Conservation (phyloP, 2,113 vertebrate species). For the Oxygymnocypris stewartii region DNA sequence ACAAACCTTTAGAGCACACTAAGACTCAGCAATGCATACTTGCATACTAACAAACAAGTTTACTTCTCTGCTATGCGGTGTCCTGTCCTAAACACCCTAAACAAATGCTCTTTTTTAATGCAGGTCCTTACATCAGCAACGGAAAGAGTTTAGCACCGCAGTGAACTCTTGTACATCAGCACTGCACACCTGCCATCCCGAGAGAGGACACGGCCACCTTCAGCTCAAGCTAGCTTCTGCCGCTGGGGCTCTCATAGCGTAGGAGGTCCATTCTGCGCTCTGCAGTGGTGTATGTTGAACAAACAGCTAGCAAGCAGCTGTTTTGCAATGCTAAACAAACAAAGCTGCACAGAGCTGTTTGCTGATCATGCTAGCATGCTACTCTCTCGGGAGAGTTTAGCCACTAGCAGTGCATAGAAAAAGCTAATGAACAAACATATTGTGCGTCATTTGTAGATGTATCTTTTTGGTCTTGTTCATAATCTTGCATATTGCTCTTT, state of each 20-base stretch:
- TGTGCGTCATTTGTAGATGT: neutral
- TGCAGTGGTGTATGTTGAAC: conserved; percentile 25
- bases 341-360: conserved; percentile 30
- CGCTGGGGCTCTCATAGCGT: neutral
- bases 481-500: neutral
- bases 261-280: conserved; percentile 2
- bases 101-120: conserved; percentile 7
- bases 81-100: neutral
- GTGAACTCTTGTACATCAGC: conserved; percentile 40
- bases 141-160: conserved; percentile 14
- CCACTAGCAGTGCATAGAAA: neutral
- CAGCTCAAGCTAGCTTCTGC: conserved; percentile 10
- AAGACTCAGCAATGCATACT: conserved; percentile 18
- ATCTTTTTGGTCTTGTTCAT: neutral
- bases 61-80: neutral
- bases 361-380: conserved; percentile 9
- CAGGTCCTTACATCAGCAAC: conserved; percentile 10
- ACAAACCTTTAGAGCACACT: conserved; percentile 53
- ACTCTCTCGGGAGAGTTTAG: conserved; percentile 10
- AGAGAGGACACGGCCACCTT: conserved; percentile 21
- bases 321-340: conserved; percentile 26
- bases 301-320: conserved; percentile 22
- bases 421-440: neutral
- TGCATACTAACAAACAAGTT: neutral
- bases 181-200: conserved; percentile 40